These are phyloP conservation scores for Vesta saturnalis DNA, from an alignment of 2,888 invertebrate genomes.

Conservation along the genomic window DNA sequence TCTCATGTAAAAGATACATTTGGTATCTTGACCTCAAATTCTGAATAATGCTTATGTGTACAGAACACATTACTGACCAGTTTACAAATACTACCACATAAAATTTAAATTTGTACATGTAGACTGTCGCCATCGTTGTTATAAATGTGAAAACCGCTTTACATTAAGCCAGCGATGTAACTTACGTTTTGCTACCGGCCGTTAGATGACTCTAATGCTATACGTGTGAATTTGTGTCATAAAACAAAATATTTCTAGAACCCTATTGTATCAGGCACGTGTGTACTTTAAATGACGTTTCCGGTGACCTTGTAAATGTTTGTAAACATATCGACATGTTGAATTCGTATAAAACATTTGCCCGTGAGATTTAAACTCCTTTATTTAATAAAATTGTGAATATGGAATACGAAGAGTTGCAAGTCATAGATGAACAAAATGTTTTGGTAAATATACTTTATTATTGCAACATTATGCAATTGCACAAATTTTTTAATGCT, in stretches of 20 bases:
- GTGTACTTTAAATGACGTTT: slow-evolving; percentile 51
- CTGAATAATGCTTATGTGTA: too few species aligned
- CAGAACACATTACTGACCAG: too few species aligned
- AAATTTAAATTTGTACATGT: too few species aligned
- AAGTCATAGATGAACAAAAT: slow-evolving; percentile 71
- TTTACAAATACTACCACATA: too few species aligned
- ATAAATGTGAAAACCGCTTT: background rate
- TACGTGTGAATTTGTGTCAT: too few species aligned
- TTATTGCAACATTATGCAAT: slow-evolving; percentile 40
- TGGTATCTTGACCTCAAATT: too few species aligned
- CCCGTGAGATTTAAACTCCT: slow-evolving; percentile 27
- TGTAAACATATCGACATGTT: slow-evolving; percentile 78
- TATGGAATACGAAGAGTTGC: slow-evolving; percentile 72
- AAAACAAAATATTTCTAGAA: background rate
- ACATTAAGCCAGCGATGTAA: background rate
- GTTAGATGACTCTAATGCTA: background rate
- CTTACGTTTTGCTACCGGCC: background rate
- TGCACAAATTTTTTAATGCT: too few species aligned
- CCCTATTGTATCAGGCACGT: slow-evolving; percentile 37
- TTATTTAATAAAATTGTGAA: slow-evolving; percentile 54
- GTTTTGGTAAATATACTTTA: slow-evolving; percentile 66
- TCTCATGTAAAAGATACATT: too few species aligned
- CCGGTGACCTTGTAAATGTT: slow-evolving; percentile 78
- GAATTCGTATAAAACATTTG: slow-evolving; percentile 53
- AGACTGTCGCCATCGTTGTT: too few species aligned